These are phyloP conservation scores for Pseudorhiza aurosa DNA, from an alignment of 30 jellyfish, hydroid and myxozoan species.

Conservation along the genomic window DNA sequence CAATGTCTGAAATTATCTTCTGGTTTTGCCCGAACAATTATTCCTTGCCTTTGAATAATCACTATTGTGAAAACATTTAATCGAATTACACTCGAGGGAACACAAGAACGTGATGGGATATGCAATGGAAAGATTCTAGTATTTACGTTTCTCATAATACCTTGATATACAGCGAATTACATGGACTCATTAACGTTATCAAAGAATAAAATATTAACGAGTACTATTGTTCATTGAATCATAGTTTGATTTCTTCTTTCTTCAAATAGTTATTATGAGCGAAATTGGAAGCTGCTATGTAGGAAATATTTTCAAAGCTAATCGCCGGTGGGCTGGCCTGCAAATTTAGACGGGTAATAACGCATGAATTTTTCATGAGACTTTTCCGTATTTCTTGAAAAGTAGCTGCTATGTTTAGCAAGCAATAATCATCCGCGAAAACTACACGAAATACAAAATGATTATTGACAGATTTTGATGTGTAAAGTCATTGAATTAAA, in stretches of 20 bases:
- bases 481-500: no score
- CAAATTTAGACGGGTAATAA: no score
- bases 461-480: not conserved
- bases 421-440: not conserved
- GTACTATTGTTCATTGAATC: not conserved
- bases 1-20: no score
- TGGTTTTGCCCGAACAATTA: not conserved
- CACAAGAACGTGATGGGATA: not conserved
- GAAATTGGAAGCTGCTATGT: not conserved
- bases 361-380: slow-evolving; percentile 4
- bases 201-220: not conserved
- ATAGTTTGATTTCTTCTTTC: slow-evolving; percentile 1
- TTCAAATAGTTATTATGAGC: not conserved
- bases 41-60: not conserved
- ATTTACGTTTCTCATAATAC: not conserved
- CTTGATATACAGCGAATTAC: slow-evolving; percentile 5
- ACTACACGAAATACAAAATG: not conserved
- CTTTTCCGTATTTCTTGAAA: not conserved
- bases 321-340: slow-evolving; percentile 5
- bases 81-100: not conserved
- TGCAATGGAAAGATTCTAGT: not conserved
- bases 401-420: not conserved
- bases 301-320: not conserved
- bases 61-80: not conserved
- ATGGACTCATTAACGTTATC: not conserved